Percentiles rank a stretch among this genome's conserved stretches.
phyloP scores from a whole-genome alignment of 2,113 vertebrate species.

The Tringa solitaria region DNA sequence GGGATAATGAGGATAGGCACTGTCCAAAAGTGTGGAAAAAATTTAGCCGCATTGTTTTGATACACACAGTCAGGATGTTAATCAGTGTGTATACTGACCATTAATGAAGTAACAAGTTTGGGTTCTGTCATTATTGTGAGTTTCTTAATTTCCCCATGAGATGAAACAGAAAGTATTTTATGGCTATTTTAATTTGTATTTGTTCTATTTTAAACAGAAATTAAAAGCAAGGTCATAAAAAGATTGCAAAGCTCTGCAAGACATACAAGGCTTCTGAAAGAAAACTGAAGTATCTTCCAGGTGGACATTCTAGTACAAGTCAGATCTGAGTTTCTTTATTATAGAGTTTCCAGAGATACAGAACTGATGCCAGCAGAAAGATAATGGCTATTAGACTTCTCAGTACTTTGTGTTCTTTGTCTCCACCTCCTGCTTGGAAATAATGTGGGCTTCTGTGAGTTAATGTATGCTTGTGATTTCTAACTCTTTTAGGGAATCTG shows the following conservation, averaged over 20 bases:
- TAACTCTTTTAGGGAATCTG: background rate
- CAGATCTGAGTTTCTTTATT: background rate
- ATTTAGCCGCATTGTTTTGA: background rate
- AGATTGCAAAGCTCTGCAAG: background rate
- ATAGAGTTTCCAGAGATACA: background rate
- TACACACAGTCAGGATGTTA: background rate
- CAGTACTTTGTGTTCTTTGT: conserved; percentile 41
- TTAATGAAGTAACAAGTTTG: background rate
- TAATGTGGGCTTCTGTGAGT: background rate
- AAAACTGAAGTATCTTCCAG: background rate
- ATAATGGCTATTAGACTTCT: background rate
- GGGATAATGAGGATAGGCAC: background rate
- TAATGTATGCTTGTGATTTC: background rate
- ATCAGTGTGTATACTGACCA: background rate
- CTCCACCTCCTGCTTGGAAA: conserved; percentile 44
- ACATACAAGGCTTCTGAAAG: background rate
- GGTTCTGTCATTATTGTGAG: background rate
- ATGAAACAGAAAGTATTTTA: background rate
- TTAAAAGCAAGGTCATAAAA: background rate
- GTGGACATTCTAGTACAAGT: background rate
- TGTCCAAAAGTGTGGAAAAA: background rate
- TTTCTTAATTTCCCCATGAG: background rate
- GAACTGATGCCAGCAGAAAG: background rate
- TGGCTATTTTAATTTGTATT: background rate
- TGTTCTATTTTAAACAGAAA: background rate